phyloP scores from a whole-genome alignment of 2,797 vertebrate genomes.

The Mus caroli region DNA sequence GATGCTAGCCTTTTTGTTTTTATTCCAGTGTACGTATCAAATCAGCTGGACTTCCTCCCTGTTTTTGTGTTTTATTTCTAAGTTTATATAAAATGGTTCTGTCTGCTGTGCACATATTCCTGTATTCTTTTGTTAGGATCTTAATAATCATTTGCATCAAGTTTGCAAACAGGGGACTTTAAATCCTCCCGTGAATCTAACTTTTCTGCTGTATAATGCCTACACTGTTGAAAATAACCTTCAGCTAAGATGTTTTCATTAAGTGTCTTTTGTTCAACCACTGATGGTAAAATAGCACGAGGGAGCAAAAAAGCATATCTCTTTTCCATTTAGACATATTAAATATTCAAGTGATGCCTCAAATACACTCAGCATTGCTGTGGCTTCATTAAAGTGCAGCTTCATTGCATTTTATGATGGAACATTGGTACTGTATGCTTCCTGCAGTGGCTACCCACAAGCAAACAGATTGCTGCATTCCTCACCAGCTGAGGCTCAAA shows the following conservation, averaged over 20 bases:
- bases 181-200: constrained; percentile 34
- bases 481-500: constrained; percentile 65
- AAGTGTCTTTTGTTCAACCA: constrained; percentile 70
- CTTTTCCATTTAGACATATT: constrained; percentile 82
- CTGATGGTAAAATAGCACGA: constrained; percentile 60
- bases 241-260: constrained; percentile 61
- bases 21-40: background rate
- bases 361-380: constrained; percentile 74
- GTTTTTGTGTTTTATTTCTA: background rate
- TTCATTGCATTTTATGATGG: constrained; percentile 63
- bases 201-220: constrained; percentile 55
- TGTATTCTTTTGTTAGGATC: background rate
- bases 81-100: background rate
- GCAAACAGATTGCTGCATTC: constrained; percentile 74
- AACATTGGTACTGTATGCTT: constrained; percentile 66
- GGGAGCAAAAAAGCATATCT: constrained; percentile 26
- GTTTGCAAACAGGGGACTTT: background rate
- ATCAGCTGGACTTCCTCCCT: background rate
- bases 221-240: constrained; percentile 55
- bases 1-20: background rate
- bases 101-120: background rate
- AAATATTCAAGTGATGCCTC: constrained; percentile 83
- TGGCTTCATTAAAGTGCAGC: constrained; percentile 74
- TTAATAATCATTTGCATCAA: background rate
- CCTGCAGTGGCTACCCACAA: constrained; percentile 83